Evolutionary conservation across 2,113 vertebrate species (phyloP).

Genomic region (Ictidomys tridecemlineatus): DNA sequence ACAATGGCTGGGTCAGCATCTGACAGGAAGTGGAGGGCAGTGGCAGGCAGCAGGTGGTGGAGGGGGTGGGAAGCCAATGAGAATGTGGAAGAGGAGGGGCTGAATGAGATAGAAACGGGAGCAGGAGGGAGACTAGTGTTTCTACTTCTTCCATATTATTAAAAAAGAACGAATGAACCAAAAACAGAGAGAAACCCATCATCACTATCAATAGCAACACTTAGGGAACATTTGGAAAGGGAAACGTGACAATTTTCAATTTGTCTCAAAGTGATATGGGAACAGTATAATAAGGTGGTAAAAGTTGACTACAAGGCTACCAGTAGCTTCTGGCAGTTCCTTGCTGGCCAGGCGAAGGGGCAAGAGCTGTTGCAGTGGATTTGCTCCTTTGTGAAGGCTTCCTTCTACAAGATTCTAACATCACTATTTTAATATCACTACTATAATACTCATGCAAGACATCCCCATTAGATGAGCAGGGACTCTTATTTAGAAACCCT

Average conservation of each 20-base stretch:
- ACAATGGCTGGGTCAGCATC: background rate
- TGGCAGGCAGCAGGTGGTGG: background rate
- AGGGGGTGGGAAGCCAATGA: background rate
- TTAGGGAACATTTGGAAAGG: background rate
- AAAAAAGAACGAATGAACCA: slow-evolving; percentile 3
- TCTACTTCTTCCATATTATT: background rate
- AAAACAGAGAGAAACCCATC: slow-evolving; percentile 41
- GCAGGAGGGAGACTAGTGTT: background rate
- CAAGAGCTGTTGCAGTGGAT: background rate
- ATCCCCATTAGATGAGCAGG: background rate
- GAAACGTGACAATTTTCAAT: background rate
- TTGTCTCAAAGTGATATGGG: background rate
- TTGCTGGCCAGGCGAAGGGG: background rate
- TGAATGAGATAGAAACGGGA: background rate
- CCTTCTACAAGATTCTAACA: background rate
- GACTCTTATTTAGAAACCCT: background rate
- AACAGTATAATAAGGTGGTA: background rate
- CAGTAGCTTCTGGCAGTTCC: background rate
- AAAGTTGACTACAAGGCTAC: background rate
- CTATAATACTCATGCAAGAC: background rate
- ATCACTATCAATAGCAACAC: background rate
- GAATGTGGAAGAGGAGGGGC: background rate
- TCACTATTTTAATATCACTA: background rate
- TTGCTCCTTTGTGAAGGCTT: background rate
- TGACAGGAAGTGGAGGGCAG: background rate